Evolutionary conservation across 2,888 invertebrate species (phyloP).

Genomic region (Nemotelus nigrinus): DNA sequence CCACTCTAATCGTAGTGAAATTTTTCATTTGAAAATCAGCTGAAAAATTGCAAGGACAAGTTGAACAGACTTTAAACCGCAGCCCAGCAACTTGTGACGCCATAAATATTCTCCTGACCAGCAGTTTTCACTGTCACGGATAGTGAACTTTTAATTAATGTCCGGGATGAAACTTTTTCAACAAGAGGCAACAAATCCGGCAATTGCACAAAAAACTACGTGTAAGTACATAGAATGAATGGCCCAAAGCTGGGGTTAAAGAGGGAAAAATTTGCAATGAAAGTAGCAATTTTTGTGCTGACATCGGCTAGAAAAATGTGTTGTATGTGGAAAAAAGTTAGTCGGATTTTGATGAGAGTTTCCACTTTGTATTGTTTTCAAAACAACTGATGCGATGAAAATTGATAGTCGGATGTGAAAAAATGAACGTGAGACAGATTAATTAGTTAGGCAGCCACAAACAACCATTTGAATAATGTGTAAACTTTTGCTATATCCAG

Average conservation of each 20-base stretch:
- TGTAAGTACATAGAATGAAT: neutral
- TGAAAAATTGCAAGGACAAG: slow-evolving; percentile 30
- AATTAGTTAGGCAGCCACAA: no score
- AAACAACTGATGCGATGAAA: no score
- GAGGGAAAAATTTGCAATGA: slow-evolving; percentile 5
- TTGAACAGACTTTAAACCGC: slow-evolving; percentile 41
- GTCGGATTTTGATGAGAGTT: no score
- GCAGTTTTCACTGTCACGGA: slow-evolving; percentile 44
- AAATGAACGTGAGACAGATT: no score
- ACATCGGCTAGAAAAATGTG: slow-evolving; percentile 3
- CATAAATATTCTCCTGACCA: slow-evolving; percentile 40
- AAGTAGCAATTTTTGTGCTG: neutral
- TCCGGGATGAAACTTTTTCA: slow-evolving; percentile 34
- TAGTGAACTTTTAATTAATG: slow-evolving; percentile 46
- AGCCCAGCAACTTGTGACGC: slow-evolving; percentile 40
- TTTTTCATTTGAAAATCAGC: slow-evolving; percentile 24
- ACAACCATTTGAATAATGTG: no score
- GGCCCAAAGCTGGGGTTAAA: neutral
- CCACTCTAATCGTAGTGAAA: slow-evolving; percentile 17
- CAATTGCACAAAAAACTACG: slow-evolving; percentile 15
- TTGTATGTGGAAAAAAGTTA: neutral
- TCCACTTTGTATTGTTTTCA: no score
- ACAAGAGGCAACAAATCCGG: slow-evolving; percentile 16
- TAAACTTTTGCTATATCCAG: no score
- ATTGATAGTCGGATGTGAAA: no score